phyloP scores from a whole-genome alignment of 2,797 vertebrate genomes.

The Neosilurus mollespiculum region DNA sequence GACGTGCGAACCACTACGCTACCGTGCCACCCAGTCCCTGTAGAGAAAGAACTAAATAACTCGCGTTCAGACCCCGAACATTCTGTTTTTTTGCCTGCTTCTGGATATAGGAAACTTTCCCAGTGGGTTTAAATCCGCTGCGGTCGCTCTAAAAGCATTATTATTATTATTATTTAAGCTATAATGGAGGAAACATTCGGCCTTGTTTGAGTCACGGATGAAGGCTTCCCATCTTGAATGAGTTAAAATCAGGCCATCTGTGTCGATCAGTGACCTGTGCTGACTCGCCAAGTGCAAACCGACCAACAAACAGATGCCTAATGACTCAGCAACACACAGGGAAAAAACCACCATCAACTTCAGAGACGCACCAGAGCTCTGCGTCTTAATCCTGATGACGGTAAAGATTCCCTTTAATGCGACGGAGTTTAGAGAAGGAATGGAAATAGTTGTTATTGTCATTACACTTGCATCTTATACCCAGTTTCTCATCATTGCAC shows the following conservation, averaged over 20 bases:
- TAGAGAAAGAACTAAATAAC: no score
- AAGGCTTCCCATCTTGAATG: constrained; percentile 30
- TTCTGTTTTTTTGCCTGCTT: not conserved
- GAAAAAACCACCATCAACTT: not conserved
- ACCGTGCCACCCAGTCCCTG: no score
- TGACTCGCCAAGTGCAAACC: constrained; percentile 66
- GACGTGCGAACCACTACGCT: no score
- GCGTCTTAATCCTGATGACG: not conserved
- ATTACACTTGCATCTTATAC: no score
- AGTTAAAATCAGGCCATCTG: constrained; percentile 28
- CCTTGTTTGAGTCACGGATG: constrained; percentile 28
- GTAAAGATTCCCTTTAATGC: not conserved
- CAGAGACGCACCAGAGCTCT: not conserved
- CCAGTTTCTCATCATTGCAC: not conserved
- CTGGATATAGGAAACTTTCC: not conserved
- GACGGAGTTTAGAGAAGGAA: constrained; percentile 51
- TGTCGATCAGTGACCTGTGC: constrained; percentile 46
- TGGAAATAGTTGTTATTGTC: no score
- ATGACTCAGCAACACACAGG: constrained; percentile 62
- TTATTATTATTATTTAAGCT: constrained; percentile 10
- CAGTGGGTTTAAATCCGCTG: not conserved
- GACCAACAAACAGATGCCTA: constrained; percentile 74
- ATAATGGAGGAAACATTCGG: not conserved
- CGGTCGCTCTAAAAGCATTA: not conserved
- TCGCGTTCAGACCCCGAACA: not conserved